Percentiles rank a stretch among this genome's conserved stretches.
Conservation (phyloP, 2,113 vertebrate species). For the Hucho hucho region DNA sequence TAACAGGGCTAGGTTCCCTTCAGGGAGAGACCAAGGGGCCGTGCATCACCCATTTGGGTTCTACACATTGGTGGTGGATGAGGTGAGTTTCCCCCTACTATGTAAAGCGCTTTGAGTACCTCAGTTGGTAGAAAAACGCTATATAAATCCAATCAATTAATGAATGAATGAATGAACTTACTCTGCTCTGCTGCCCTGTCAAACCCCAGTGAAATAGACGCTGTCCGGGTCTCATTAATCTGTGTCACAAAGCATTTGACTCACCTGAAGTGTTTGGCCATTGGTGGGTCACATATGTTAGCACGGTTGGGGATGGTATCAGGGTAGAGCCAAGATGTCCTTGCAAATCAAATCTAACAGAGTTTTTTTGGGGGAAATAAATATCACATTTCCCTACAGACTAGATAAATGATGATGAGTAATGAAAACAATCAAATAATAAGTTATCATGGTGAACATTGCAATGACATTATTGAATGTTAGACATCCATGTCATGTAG, state of each 20-base stretch:
- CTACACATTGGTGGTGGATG: no score
- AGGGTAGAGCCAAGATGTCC: background rate
- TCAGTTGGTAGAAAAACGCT: no score
- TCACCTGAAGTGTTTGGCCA: background rate
- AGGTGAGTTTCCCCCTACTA: no score
- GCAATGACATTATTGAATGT: background rate
- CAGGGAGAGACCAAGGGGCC: background rate
- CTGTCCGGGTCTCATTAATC: background rate
- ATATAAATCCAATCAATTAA: no score
- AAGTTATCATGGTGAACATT: background rate
- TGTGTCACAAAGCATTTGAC: background rate
- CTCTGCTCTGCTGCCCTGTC: background rate
- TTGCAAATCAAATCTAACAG: no score
- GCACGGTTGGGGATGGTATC: background rate
- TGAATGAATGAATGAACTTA: background rate
- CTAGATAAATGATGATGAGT: background rate
- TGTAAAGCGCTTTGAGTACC: no score
- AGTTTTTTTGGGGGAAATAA: no score
- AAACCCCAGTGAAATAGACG: background rate
- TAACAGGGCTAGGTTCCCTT: conserved; percentile 22
- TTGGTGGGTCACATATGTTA: background rate
- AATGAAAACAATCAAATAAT: background rate
- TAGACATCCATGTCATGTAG: no score
- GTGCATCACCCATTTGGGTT: no score
- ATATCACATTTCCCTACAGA: no score